Percentiles rank a stretch among this genome's conserved stretches.
These are phyloP conservation scores for Abrostola triplasia DNA, from an alignment of 2,888 invertebrate species.

Conservation along the genomic window DNA sequence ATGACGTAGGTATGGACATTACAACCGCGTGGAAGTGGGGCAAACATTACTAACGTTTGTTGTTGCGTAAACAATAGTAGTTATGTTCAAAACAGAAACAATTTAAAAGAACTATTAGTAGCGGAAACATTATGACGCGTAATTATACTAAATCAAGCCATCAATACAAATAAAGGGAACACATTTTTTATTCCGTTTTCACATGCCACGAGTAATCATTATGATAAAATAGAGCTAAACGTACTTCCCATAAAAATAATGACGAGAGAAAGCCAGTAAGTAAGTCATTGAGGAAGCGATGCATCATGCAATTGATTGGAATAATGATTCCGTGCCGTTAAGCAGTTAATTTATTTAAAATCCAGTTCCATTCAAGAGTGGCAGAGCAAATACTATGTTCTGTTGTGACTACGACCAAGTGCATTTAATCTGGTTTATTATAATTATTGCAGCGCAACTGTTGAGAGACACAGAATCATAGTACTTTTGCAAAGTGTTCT, in stretches of 20 bases:
- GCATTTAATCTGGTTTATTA: conserved; percentile 1
- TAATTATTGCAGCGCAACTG: background rate
- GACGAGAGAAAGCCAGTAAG: conserved; percentile 37
- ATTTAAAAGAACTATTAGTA: conserved; percentile 35
- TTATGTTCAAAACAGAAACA: conserved; percentile 34
- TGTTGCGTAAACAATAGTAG: conserved; percentile 55
- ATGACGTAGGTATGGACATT: conserved; percentile 53
- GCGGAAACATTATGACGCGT: conserved; percentile 26
- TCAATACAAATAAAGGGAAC: conserved; percentile 11
- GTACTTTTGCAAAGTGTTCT: background rate
- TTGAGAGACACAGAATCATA: background rate
- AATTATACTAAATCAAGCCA: conserved; percentile 17
- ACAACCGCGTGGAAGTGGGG: conserved; percentile 53
- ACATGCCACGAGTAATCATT: conserved; percentile 14
- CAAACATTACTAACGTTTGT: conserved; percentile 55
- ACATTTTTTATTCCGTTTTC: conserved; percentile 12
- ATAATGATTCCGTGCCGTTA: conserved; percentile 28
- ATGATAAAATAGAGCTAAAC: conserved; percentile 4
- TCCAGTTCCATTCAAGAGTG: conserved; percentile 7
- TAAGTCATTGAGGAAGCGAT: conserved; percentile 43
- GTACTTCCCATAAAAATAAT: conserved; percentile 28
- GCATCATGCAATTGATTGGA: conserved; percentile 39
- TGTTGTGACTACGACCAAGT: too few species aligned
- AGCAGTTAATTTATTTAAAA: conserved; percentile 20
- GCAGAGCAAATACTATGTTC: background rate